Conservation (phyloP, 2,888 invertebrate genomes). For the Trachelus troglodyta region DNA sequence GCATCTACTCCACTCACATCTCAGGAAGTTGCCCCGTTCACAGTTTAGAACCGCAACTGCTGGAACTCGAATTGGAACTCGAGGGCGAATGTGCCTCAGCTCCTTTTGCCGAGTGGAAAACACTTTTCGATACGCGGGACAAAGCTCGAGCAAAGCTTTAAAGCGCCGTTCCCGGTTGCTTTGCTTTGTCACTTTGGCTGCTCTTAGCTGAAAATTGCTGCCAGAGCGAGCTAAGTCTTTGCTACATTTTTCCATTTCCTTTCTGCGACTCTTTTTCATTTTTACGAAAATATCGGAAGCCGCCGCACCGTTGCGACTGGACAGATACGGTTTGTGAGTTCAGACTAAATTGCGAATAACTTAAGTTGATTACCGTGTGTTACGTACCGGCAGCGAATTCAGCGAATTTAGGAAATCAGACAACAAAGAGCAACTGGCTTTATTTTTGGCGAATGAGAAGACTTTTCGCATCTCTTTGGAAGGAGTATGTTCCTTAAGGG, state of each 20-base stretch:
- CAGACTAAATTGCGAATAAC: no score
- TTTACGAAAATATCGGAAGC: background rate
- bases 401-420: no score
- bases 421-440: background rate
- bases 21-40: background rate
- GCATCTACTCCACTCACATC: no score
- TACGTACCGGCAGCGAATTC: no score
- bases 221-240: background rate
- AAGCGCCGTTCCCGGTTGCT: background rate
- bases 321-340: no score
- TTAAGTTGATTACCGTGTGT: no score
- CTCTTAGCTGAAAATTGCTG: background rate
- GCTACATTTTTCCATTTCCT: background rate
- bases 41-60: background rate
- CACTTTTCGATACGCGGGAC: background rate
- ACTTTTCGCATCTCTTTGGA: background rate
- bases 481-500: no score
- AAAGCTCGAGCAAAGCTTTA: background rate
- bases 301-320: no score
- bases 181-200: background rate
- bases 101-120: background rate
- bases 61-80: background rate
- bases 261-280: background rate
- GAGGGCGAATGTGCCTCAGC: background rate
- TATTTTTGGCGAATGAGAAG: background rate